phyloP scores from a whole-genome alignment of 23 tunicate genomes.

The Botrylloides violaceus region DNA sequence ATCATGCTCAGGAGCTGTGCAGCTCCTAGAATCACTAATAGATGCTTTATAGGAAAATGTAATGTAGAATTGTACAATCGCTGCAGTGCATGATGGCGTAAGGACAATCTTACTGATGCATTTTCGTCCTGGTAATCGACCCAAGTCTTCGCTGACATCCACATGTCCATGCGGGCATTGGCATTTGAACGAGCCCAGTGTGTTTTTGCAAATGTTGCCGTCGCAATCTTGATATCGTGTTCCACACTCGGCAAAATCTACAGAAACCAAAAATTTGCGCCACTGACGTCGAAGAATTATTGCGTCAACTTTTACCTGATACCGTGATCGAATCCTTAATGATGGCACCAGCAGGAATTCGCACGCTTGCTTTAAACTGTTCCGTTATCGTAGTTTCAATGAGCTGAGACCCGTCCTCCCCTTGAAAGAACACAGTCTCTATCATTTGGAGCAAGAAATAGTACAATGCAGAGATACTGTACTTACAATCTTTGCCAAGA shows the following conservation, averaged over 20 bases:
- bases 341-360: constrained; percentile 18
- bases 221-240: constrained; percentile 38
- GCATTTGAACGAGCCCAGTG: constrained; percentile 44
- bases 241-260: constrained; percentile 66
- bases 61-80: no score
- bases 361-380: constrained; percentile 15
- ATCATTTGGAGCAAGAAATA: not conserved
- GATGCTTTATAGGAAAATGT: no score
- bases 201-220: constrained; percentile 61
- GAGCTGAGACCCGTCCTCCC: constrained; percentile 2
- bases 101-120: constrained; percentile 41
- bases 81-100: no score
- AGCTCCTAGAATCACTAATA: no score
- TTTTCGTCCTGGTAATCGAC: constrained; percentile 54
- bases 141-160: constrained; percentile 54
- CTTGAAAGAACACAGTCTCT: not conserved
- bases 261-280: not conserved
- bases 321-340: constrained; percentile 8
- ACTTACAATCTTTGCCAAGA: constrained; percentile 23
- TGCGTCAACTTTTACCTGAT: constrained; percentile 21
- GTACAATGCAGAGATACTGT: not conserved
- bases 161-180: constrained; percentile 46
- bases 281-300: not conserved
- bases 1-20: no score
- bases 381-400: constrained; percentile 21